phyloP scores from a whole-genome alignment of 2,888 invertebrate genomes.

The Galerucella nymphaeae region DNA sequence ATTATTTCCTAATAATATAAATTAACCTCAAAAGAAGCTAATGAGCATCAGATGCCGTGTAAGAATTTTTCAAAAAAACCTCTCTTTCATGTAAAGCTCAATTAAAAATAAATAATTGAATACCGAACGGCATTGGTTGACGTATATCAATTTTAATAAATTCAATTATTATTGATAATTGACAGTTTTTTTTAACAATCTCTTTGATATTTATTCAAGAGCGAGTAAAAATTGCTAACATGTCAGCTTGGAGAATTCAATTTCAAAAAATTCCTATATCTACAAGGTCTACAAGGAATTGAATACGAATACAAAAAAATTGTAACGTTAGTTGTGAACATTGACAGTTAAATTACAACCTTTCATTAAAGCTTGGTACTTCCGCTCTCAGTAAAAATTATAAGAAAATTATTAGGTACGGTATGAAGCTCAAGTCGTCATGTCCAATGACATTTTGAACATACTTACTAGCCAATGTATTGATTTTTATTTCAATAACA shows the following conservation, averaged over 20 bases:
- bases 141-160: conserved; percentile 51
- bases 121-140: conserved; percentile 40
- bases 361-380: too few species aligned
- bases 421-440: too few species aligned
- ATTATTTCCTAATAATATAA: conserved; percentile 8
- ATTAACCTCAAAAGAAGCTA: conserved; percentile 4
- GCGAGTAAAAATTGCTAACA: conserved; percentile 13
- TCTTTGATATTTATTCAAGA: conserved; percentile 12
- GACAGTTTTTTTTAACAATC: conserved; percentile 45
- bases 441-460: too few species aligned
- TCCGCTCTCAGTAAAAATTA: too few species aligned
- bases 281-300: not conserved
- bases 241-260: conserved; percentile 13
- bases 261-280: conserved; percentile 3
- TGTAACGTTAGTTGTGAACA: too few species aligned
- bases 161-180: conserved; percentile 52
- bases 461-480: not conserved
- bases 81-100: conserved; percentile 19
- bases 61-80: conserved; percentile 9
- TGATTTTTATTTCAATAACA: too few species aligned
- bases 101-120: conserved; percentile 44
- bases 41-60: conserved; percentile 15
- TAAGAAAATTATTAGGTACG: too few species aligned
- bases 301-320: not conserved
- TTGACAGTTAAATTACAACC: too few species aligned